phyloP scores from a whole-genome alignment of 2,888 invertebrate genomes.

The Allygus modestus region DNA sequence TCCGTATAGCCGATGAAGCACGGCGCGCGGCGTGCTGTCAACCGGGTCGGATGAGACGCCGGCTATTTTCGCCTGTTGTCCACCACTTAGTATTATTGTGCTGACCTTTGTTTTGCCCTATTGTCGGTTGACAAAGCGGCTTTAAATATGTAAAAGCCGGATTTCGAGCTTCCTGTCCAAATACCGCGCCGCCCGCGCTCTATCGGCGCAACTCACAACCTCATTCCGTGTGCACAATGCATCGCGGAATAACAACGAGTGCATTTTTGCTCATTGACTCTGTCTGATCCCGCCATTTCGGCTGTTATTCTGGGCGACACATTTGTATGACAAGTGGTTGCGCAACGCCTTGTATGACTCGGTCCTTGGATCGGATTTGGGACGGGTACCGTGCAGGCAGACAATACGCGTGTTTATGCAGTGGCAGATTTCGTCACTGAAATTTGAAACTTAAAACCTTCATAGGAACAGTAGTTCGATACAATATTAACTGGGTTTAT shows the following conservation, averaged over 20 bases:
- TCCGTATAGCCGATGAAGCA: slow-evolving; percentile 55
- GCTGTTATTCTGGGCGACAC: slow-evolving; percentile 32
- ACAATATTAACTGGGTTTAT: too few species aligned
- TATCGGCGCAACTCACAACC: not conserved
- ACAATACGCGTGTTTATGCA: too few species aligned
- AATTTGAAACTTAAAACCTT: too few species aligned
- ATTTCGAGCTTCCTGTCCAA: slow-evolving; percentile 53
- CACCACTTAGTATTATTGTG: slow-evolving; percentile 52
- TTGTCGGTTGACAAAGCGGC: slow-evolving; percentile 43
- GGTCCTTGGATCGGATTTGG: slow-evolving; percentile 4
- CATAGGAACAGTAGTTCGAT: too few species aligned
- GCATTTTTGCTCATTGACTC: slow-evolving; percentile 30
- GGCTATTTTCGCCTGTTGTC: slow-evolving; percentile 52
- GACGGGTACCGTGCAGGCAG: not conserved
- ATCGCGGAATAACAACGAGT: slow-evolving; percentile 33
- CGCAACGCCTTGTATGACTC: slow-evolving; percentile 8
- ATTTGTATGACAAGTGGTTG: slow-evolving; percentile 4
- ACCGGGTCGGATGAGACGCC: slow-evolving; percentile 16
- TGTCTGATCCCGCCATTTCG: slow-evolving; percentile 47
- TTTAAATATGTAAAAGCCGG: slow-evolving; percentile 59
- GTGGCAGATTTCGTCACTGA: too few species aligned
- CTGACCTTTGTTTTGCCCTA: slow-evolving; percentile 56
- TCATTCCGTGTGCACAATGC: slow-evolving; percentile 50
- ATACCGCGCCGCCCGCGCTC: not conserved
- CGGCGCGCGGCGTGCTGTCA: not conserved